Percentiles rank a stretch among this genome's conserved stretches.
These are phyloP conservation scores for Drosophila paramelanica DNA, from an alignment of 2,888 invertebrate species.

Conservation along the genomic window DNA sequence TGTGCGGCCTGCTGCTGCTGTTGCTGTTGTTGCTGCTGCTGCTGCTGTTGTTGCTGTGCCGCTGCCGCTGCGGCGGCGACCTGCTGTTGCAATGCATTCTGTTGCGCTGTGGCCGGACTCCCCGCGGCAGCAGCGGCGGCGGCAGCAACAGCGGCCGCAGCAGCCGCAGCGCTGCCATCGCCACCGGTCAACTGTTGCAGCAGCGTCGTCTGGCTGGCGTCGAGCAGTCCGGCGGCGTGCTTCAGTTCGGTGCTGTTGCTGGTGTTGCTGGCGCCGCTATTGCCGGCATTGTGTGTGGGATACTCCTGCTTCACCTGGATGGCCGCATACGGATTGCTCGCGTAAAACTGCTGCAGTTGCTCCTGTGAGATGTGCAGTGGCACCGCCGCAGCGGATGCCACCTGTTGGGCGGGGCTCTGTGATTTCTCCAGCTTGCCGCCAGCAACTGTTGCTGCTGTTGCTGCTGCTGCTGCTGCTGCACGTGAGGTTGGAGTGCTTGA, in stretches of 20 bases:
- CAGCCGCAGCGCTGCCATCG: constrained; percentile 65
- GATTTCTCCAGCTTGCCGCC: constrained; percentile 87
- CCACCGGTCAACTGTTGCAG: constrained; percentile 82
- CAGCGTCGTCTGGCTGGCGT: constrained; percentile 85
- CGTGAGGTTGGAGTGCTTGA: constrained; percentile 60
- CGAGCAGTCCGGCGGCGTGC: constrained; percentile 83
- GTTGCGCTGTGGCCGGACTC: constrained; percentile 84
- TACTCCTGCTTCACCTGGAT: constrained; percentile 85
- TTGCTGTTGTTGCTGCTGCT: constrained; percentile 86
- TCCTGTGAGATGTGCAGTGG: constrained; percentile 85
- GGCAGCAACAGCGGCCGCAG: constrained; percentile 58
- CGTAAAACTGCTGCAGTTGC: constrained; percentile 86
- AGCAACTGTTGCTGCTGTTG: constrained; percentile 17
- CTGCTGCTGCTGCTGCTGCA: constrained; percentile 11
- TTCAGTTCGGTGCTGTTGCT: constrained; percentile 69
- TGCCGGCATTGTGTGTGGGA: constrained; percentile 69
- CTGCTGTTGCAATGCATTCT: constrained; percentile 79
- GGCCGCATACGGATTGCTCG: constrained; percentile 82
- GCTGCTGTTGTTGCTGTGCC: constrained; percentile 81
- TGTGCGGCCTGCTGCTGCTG: constrained; percentile 85
- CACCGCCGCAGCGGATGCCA: constrained; percentile 82
- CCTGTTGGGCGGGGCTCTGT: constrained; percentile 86
- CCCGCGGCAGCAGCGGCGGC: constrained; percentile 64
- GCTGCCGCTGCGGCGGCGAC: constrained; percentile 56
- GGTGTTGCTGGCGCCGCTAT: constrained; percentile 23